Percentiles rank a stretch among this genome's conserved stretches.
phyloP scores from a whole-genome alignment of 2,113 vertebrate species.

The Globicephala melas region DNA sequence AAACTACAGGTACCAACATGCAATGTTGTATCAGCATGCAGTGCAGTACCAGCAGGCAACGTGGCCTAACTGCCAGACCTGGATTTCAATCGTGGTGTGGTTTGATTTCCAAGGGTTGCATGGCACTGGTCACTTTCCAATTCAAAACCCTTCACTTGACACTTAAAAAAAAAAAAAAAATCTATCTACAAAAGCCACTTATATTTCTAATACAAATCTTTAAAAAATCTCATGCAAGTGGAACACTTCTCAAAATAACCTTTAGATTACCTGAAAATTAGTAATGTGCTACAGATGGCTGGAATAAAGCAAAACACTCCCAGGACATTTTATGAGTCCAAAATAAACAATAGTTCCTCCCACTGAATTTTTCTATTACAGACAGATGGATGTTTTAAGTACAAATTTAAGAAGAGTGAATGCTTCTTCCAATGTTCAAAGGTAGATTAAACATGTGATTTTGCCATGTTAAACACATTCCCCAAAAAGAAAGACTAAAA shows the following conservation, averaged over 20 bases:
- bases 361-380: not conserved
- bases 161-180: not conserved
- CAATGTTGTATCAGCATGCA: slow-evolving; percentile 73
- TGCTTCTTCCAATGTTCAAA: slow-evolving; percentile 19
- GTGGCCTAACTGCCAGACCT: not conserved
- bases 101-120: not conserved
- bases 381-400: not conserved
- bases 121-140: slow-evolving; percentile 1
- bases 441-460: not conserved
- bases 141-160: not conserved
- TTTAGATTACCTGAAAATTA: slow-evolving; percentile 48
- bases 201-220: slow-evolving; percentile 29
- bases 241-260: slow-evolving; percentile 41
- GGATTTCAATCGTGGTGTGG: slow-evolving; percentile 32
- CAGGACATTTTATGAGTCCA: not conserved
- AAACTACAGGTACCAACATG: slow-evolving; percentile 75
- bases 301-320: slow-evolving; percentile 33
- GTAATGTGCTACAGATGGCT: not conserved
- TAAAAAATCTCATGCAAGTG: slow-evolving; percentile 44
- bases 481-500: not conserved
- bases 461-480: not conserved
- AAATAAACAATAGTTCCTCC: slow-evolving; percentile 13
- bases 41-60: slow-evolving; percentile 67
- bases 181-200: not conserved
- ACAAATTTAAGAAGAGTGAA: slow-evolving; percentile 53